Evolutionary conservation across 2,113 vertebrate genomes (phyloP).

Genomic region (Hemiscyllium ocellatum): DNA sequence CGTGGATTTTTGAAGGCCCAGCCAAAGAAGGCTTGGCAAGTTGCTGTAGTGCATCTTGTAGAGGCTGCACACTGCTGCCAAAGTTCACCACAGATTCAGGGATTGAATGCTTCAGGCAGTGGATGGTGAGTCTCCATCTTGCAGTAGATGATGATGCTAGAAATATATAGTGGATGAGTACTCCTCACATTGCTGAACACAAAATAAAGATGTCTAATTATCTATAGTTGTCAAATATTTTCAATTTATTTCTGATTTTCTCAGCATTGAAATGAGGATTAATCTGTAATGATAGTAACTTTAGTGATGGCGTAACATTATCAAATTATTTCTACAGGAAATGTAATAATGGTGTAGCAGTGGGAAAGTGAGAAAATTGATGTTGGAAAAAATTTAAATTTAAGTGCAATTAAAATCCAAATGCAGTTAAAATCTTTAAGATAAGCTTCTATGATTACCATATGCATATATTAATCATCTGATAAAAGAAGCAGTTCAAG

Average conservation of each 20-base stretch:
- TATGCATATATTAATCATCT: neutral
- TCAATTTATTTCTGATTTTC: neutral
- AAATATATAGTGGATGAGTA: neutral
- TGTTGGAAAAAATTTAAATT: neutral
- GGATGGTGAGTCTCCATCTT: too few species aligned
- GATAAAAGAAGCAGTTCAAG: neutral
- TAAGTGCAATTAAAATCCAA: constrained; percentile 2
- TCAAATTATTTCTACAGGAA: neutral
- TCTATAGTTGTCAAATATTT: neutral
- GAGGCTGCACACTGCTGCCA: too few species aligned
- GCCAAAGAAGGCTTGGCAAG: too few species aligned
- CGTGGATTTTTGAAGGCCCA: too few species aligned
- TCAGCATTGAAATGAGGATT: neutral
- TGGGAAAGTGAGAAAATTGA: constrained; percentile 12
- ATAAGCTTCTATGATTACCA: neutral
- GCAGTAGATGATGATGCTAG: neutral
- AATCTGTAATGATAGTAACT: neutral
- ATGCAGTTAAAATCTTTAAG: neutral
- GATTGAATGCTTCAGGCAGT: too few species aligned
- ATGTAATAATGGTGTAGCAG: neutral
- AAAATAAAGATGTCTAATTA: neutral
- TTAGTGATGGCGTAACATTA: neutral
- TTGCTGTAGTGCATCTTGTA: too few species aligned
- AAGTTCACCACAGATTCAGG: too few species aligned
- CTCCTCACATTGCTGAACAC: neutral